These are phyloP conservation scores for Leuciscus idus DNA, from an alignment of 2,113 vertebrate species.

Conservation along the genomic window DNA sequence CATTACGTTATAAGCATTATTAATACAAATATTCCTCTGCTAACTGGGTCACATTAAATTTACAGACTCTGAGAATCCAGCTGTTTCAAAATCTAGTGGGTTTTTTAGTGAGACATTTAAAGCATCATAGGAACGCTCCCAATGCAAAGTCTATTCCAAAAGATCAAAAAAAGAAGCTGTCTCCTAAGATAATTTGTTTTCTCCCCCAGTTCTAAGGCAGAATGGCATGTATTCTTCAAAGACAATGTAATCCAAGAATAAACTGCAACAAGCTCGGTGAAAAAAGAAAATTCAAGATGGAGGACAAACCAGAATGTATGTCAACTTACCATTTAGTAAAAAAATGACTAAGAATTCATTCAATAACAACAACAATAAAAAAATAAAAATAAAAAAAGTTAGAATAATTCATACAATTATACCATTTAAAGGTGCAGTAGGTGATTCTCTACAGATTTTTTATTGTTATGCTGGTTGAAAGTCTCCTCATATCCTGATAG, in stretches of 20 bases:
- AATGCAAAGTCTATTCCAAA: not conserved
- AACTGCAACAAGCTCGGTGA: not conserved
- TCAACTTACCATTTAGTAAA: not conserved
- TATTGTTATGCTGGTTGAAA: no score
- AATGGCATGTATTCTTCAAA: not conserved
- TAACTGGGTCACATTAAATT: slow-evolving; percentile 73
- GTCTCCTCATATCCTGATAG: no score
- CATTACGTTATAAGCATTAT: not conserved
- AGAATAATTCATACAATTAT: not conserved
- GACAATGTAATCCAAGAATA: not conserved
- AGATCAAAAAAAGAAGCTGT: not conserved
- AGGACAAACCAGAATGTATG: not conserved
- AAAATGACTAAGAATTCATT: not conserved
- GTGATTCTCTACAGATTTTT: no score
- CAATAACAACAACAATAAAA: not conserved
- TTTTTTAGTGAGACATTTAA: not conserved
- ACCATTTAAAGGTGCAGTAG: no score
- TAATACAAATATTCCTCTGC: slow-evolving; percentile 54
- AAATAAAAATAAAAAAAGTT: not conserved
- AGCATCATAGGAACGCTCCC: not conserved
- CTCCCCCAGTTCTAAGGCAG: not conserved
- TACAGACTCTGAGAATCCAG: slow-evolving; percentile 67
- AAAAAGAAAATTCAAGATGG: not conserved
- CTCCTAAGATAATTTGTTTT: not conserved
- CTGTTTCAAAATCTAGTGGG: not conserved